Percentiles rank a stretch among this genome's conserved stretches.
Evolutionary conservation across 2,888 invertebrate species (phyloP).

Genomic region (Ennomos fuscantarius): DNA sequence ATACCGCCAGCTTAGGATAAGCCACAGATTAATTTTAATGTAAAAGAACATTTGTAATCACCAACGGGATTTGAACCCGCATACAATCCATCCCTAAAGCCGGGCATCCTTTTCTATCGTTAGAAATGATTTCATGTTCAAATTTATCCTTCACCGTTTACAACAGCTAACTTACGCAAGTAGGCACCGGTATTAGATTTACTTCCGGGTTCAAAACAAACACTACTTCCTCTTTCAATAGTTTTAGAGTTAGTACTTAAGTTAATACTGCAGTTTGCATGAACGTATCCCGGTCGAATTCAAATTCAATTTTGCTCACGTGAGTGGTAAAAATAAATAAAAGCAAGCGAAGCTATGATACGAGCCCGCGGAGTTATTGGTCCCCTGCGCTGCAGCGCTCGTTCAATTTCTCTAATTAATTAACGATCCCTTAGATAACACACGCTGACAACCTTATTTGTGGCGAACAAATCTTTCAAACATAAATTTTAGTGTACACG

Average conservation of each 20-base stretch:
- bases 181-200: neutral
- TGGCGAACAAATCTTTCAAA: conserved; percentile 83
- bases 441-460: conserved; percentile 84
- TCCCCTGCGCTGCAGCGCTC: conserved; percentile 79
- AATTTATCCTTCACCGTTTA: no score
- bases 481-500: conserved; percentile 83
- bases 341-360: conserved; percentile 80
- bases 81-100: no score
- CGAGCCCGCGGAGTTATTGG: conserved; percentile 83
- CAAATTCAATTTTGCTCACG: conserved; percentile 82
- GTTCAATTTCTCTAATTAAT: conserved; percentile 86
- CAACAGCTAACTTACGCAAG: no score
- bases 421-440: conserved; percentile 84
- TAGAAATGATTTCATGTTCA: no score
- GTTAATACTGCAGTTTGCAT: conserved; percentile 48
- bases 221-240: neutral
- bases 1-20: no score
- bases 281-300: conserved; percentile 63
- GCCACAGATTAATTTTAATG: no score
- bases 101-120: no score
- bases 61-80: no score
- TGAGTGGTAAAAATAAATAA: conserved; percentile 84
- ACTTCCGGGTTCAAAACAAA: neutral
- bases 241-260: neutral
- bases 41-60: no score